Evolutionary conservation across 2,888 invertebrate species (phyloP), one percentile per base, ranked within the genome.

Genomic region (Heliconius aoede): DNA sequence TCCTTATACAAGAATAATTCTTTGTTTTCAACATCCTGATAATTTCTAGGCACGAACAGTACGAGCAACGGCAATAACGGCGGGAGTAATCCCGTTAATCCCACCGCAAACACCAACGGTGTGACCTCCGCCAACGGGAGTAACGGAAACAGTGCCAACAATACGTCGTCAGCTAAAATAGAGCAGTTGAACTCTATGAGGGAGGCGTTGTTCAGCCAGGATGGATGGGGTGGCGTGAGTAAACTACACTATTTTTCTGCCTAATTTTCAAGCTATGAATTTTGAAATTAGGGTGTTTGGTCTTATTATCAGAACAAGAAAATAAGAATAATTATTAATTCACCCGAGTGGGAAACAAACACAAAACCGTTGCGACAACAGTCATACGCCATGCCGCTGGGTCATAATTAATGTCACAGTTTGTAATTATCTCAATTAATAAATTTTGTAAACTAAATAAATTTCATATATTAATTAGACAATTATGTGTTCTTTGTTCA

Each of bases 191-290:
- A 97, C 91, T 97, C 97, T 79, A 98, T 98, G 97, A 95, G 98
- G 80, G 98, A 98, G 91, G 97, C 98, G 73, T 95, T 98, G 78
- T 98, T 97, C 89, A 97, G 98, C 90, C 97, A 97, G 88, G 98
- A 98, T 89, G 98, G 98, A 82, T 98, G 98, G 98, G 98, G 98
- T 81, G 98, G 98, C 84, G 97, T 97, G 95, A 96, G 97, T 96
- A 82, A 81, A 58, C 32, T 60, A n/a, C n/a, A n/a, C n/a, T n/a
- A n/a, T n/a, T n/a, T 46, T 21, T 46, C 18, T 36, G 36, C 8
- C 36, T 11, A 36, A 36, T 36, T 36, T 36, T 36, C 11, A 36
- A 36, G 36, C 0, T 11, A n/a, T n/a, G n/a, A 11, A 36, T 36
- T 36, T 36, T 36, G 36, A 36, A 11, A 36, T 36, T 11, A 2